Evolutionary conservation across 1,140 invertebrate species (phyloP).

Genomic region (Wasmannia auropunctata): DNA sequence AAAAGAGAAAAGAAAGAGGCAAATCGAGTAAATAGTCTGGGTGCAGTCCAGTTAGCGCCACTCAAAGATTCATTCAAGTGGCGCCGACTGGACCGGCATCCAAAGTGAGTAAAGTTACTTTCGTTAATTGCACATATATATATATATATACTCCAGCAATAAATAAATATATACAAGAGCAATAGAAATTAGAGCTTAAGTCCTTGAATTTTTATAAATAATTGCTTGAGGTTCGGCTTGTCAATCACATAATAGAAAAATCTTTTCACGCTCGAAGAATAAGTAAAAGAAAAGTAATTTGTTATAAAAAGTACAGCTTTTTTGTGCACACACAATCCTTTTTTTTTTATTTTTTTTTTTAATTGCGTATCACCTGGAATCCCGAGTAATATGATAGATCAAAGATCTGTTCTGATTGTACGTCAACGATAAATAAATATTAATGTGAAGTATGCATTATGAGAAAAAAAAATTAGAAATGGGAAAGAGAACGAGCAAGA

Average conservation of each 20-base stretch:
- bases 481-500: slow-evolving; percentile 54
- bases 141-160: neutral
- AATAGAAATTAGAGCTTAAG: neutral
- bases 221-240: neutral
- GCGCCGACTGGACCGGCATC: neutral
- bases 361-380: neutral
- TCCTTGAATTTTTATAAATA: neutral
- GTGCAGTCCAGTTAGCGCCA: slow-evolving; percentile 6
- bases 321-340: slow-evolving; percentile 15
- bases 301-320: neutral
- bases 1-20: slow-evolving; percentile 37
- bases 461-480: slow-evolving; percentile 41
- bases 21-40: slow-evolving; percentile 47
- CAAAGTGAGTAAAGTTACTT: slow-evolving; percentile 56
- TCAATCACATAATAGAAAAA: neutral
- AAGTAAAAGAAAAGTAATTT: neutral
- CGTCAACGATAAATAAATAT: slow-evolving; percentile 4
- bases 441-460: slow-evolving; percentile 13
- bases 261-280: neutral
- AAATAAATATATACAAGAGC: neutral
- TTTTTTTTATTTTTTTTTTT: slow-evolving; percentile 44
- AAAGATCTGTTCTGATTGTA: neutral
- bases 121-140: slow-evolving; percentile 62
- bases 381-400: neutral
- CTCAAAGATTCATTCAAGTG: neutral